Evolutionary conservation across 2,113 vertebrate species (phyloP).

Genomic region (Montifringilla adamsi): DNA sequence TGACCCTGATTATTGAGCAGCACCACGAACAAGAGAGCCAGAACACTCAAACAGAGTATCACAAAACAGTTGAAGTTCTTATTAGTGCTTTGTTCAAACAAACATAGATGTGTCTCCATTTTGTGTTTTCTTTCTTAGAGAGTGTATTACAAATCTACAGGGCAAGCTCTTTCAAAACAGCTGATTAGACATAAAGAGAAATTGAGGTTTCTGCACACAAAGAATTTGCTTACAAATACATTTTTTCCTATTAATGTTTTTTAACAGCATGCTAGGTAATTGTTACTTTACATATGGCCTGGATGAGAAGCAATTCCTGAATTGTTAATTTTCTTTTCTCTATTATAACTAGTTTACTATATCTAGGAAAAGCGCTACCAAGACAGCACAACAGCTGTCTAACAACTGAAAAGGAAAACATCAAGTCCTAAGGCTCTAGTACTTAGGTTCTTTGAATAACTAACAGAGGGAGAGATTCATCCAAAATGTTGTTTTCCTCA

Average conservation of each 20-base stretch:
- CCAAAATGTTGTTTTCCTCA: not conserved
- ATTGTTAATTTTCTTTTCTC: not conserved
- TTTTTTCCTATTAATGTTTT: constrained; percentile 8
- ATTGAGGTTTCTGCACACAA: not conserved
- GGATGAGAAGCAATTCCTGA: not conserved
- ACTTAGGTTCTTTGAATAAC: not conserved
- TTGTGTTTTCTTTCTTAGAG: not conserved
- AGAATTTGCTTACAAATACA: not conserved
- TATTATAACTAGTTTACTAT: not conserved
- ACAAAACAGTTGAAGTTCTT: not conserved
- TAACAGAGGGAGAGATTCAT: not conserved
- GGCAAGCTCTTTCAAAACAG: constrained; percentile 34
- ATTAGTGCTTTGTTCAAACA: not conserved
- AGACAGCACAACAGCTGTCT: not conserved
- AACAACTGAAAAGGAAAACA: not conserved
- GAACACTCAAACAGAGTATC: not conserved
- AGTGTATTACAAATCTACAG: not conserved
- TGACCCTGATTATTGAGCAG: not conserved
- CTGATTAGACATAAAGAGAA: not conserved
- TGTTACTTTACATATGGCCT: not conserved
- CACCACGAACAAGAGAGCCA: not conserved
- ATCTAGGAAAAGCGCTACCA: not conserved
- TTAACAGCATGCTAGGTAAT: not conserved
- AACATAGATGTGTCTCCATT: not conserved
- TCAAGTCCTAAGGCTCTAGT: not conserved